Base-by-base conservation (phyloP, 2,888 invertebrate genomes). In the Ernsta delagoae region DNA sequence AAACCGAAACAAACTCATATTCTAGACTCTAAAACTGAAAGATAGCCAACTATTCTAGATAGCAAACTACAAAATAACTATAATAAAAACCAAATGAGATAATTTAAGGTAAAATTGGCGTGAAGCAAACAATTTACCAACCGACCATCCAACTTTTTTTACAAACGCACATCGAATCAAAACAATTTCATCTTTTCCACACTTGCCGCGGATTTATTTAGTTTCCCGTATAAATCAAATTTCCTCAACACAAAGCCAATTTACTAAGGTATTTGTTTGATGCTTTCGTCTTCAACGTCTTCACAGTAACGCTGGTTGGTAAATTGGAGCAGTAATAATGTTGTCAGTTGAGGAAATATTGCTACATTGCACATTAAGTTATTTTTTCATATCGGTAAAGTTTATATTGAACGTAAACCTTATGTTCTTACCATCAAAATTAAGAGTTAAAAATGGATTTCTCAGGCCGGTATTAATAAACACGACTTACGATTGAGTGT, bases 211-310 rank as follows among this genome's bases (percentile, higher is more conserved):
- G 71, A 74, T 73, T 73, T 75, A 73, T 72, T 75, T 75, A 73
- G 74, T 73, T 74, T 71, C 71, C 72, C 72, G 61, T 24, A 75
- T 72, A 75, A 75, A 75, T 76, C 75, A 75, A 74, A 76, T 75
- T 74, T 74, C 75, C 73, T 39, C 66, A 9, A 57, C 68, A 63
- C 68, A 69, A 63, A 69, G 63, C 50, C 62, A 69, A 69, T 67
- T 67, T 61, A 56, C 67, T 24, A 56, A 61, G 61, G 61, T 67
- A 67, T 67, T 67, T 67, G 61, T 67, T 67, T 61, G 67, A 67
- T 67, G 61, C 54, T 61, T 56, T 67, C 48, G 67, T 56, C 48
- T 50, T 11, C 16, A 16, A 61, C 48, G 67, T 56, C 48, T 50
- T 5, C 16, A 16, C 3, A 61, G 61, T 34, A 56, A 56, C 43